Base-by-base conservation (phyloP, 2,797 vertebrate species). In the Schizopygopsis malacanthus region DNA sequence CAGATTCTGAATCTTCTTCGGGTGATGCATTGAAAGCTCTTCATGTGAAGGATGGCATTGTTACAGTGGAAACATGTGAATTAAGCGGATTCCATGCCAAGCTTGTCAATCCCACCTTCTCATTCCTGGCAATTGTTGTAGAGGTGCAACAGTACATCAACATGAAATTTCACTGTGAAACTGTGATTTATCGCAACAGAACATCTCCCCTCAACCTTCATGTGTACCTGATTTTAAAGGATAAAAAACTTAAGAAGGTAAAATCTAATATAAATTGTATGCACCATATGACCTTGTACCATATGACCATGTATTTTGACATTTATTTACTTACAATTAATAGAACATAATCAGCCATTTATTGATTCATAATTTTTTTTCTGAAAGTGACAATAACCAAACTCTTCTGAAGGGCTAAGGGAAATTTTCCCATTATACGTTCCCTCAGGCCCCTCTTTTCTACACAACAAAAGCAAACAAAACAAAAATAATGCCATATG, bases 191-290 rank as follows among this genome's bases (percentile, higher is more conserved):
- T 81, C 85, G 73, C 13, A 85, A 63, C 4, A 78, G 4, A 7
- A 70, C 15, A 18, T 10, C 79, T 2, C 47, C 52, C 59, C 90
- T 89, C 50, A 89, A 79, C 1, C 7, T 91, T 54, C 85, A 87
- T 4, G 67, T 89, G 11, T 90, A 91, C 79, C 77, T 91, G 79
- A 2, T 90, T 4, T 87, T 87, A 63, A 85, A 18, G 0, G 87
- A 90, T 89, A 28, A 4, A 16, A 7, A 15, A 5, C 8, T 87
- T 37, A 33, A 79, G 72, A 8, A 89, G 89, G 91, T 91, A 56
- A 81, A 33, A 18, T 20, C 67, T 10, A 20, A 39, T 37, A 18
- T 69, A 69, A 37, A 7, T 9, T 39, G 10, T 39, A 69, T 69
- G 65, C 7, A 39, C 16, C 33, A 69, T 39, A 18, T 65, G 47